These are phyloP conservation scores for Drymonia ruficornis DNA, from an alignment of 2,888 invertebrate species.

Conservation along the genomic window DNA sequence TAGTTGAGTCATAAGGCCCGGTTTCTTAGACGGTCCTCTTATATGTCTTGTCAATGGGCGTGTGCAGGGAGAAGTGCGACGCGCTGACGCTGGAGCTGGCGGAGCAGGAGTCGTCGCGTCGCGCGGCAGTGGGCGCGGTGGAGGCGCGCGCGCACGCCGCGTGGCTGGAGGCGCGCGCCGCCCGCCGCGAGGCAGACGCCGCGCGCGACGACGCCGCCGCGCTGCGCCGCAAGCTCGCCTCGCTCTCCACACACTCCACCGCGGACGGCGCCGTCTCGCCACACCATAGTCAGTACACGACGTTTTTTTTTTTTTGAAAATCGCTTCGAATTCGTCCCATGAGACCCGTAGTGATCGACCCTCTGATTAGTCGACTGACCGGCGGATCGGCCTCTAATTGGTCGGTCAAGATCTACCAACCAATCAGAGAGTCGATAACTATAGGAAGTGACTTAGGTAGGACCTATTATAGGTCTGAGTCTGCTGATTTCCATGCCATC, in stretches of 20 bases:
- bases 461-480: too few species aligned
- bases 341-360: too few species aligned
- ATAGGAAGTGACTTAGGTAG: too few species aligned
- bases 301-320: too few species aligned
- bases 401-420: too few species aligned
- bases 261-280: constrained; percentile 63
- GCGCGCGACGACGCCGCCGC: constrained; percentile 73
- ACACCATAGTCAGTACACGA: constrained; percentile 50
- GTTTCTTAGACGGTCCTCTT: too few species aligned
- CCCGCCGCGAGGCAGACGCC: constrained; percentile 93
- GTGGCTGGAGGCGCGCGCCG: constrained; percentile 93
- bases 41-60: too few species aligned
- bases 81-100: constrained; percentile 92
- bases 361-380: too few species aligned
- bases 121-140: constrained; percentile 89
- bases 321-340: not conserved
- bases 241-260: constrained; percentile 47
- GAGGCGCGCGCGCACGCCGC: constrained; percentile 94
- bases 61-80: constrained; percentile 86
- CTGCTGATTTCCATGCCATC: too few species aligned
- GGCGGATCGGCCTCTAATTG: too few species aligned
- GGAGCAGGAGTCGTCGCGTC: constrained; percentile 90
- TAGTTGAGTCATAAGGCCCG: too few species aligned
- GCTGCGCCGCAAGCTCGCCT: constrained; percentile 64
- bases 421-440: too few species aligned